These are phyloP conservation scores for Caerostris extrusa DNA, from an alignment of 1,140 invertebrate genomes.

Conservation along the genomic window DNA sequence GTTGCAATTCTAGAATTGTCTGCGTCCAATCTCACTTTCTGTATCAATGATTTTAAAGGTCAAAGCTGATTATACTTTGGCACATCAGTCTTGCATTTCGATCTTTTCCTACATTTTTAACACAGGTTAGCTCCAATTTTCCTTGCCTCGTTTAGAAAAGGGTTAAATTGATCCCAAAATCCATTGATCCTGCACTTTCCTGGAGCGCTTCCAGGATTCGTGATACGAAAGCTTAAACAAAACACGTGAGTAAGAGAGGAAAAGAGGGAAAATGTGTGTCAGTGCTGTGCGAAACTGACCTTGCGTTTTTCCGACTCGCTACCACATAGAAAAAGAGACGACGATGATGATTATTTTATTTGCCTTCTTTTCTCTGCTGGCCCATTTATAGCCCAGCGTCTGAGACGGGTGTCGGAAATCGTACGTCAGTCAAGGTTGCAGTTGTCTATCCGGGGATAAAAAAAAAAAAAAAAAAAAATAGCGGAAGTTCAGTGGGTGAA, in stretches of 20 bases:
- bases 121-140: no score
- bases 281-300: neutral
- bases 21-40: no score
- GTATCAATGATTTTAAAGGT: no score
- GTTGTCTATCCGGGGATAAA: neutral
- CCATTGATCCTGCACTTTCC: neutral
- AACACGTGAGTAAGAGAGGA: neutral
- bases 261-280: neutral
- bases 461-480: no score
- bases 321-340: neutral
- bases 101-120: no score
- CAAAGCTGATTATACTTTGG: no score
- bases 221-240: neutral
- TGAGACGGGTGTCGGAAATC: neutral
- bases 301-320: neutral
- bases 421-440: neutral
- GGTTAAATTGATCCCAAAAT: no score
- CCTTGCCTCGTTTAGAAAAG: no score
- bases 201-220: neutral
- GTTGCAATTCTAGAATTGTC: no score
- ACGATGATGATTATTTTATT: neutral
- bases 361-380: neutral
- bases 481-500: neutral
- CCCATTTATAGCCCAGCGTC: conserved; percentile 21
- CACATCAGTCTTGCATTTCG: no score